phyloP scores from a whole-genome alignment of 2,113 vertebrate species.

The Salvelinus sp. region DNA sequence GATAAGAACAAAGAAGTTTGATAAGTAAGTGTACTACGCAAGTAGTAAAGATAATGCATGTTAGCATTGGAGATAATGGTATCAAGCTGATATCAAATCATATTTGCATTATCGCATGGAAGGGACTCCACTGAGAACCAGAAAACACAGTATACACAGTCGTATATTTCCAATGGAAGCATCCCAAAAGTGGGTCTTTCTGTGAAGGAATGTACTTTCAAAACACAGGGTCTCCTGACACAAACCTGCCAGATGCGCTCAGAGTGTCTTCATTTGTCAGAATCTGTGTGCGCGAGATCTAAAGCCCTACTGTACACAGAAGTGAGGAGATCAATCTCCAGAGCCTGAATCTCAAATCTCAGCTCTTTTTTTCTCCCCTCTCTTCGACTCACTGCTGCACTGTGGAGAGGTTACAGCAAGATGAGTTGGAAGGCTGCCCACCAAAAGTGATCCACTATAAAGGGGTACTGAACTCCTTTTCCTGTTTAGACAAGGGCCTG shows the following conservation, averaged over 20 bases:
- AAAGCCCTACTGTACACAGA: constrained; percentile 29
- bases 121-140: no score
- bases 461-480: constrained; percentile 64
- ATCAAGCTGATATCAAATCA: no score
- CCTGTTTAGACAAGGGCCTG: constrained; percentile 72
- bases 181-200: constrained; percentile 50
- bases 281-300: constrained; percentile 44
- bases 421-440: constrained; percentile 44
- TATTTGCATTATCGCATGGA: no score
- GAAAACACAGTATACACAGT: constrained; percentile 32
- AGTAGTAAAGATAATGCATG: no score
- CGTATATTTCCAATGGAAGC: constrained; percentile 43
- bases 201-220: constrained; percentile 67
- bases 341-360: constrained; percentile 27
- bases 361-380: not conserved
- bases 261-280: constrained; percentile 56
- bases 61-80: no score
- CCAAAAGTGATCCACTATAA: constrained; percentile 59
- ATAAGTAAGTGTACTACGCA: no score
- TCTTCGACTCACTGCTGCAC: constrained; percentile 14
- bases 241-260: constrained; percentile 63
- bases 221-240: constrained; percentile 63
- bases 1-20: no score
- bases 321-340: constrained; percentile 32
- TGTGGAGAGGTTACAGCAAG: constrained; percentile 30